Conservation (phyloP, 2,113 vertebrate species). For the Gobio gobio region DNA sequence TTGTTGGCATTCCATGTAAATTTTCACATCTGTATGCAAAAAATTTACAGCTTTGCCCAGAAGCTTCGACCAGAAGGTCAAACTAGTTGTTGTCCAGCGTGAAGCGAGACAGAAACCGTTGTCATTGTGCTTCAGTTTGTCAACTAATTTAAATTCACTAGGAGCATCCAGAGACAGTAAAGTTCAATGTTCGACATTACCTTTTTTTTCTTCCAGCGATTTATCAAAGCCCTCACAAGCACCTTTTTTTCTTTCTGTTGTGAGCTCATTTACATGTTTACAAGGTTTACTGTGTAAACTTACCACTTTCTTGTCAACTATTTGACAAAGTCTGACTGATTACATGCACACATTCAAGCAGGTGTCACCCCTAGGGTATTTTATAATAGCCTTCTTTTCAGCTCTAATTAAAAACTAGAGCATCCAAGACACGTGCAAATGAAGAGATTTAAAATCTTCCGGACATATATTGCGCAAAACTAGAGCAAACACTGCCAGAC, state of each 20-base stretch:
- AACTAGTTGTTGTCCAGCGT: constrained; percentile 1
- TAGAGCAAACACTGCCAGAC: neutral
- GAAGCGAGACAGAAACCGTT: neutral
- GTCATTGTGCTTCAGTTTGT: neutral
- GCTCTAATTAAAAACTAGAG: neutral
- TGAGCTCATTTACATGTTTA: neutral
- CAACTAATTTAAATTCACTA: neutral
- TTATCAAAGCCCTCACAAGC: neutral
- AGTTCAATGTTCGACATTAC: neutral
- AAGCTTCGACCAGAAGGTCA: neutral
- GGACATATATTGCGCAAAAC: neutral
- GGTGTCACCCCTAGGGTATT: constrained; percentile 14
- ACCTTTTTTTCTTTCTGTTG: neutral
- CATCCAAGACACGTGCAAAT: neutral
- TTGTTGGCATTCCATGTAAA: neutral
- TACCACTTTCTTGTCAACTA: neutral
- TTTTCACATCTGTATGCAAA: neutral
- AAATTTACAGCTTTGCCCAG: neutral
- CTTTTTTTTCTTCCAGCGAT: neutral
- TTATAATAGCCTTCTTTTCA: constrained; percentile 6
- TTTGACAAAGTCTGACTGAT: neutral
- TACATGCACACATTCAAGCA: constrained; percentile 6
- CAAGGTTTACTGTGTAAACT: neutral
- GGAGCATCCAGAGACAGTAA: neutral
- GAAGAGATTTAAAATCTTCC: neutral